Evolutionary conservation across 2,113 vertebrate species (phyloP), one percentile per base, ranked within the genome.

Genomic region (Nycticorax nycticorax): DNA sequence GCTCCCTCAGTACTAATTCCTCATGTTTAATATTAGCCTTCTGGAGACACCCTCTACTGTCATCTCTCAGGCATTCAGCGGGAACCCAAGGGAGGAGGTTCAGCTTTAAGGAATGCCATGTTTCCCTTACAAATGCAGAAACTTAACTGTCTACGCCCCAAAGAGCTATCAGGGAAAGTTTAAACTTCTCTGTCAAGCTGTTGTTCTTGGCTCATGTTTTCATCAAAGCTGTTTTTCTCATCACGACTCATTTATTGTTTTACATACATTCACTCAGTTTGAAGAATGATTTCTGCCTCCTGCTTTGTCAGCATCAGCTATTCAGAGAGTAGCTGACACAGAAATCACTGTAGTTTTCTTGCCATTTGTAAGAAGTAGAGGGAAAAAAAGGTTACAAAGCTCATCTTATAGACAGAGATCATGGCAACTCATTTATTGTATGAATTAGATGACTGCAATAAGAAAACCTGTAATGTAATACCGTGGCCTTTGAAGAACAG

Each of bases 31-130:
- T 75, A 92, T 75, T 48, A 93, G 86, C 80, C 85, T 95, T 66
- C 86, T 89, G 96, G 91, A 95, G 89, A 95, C 96, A 97, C 97
- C 95, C 96, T 93, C 78, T 93, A 21, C 89, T 95, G 88, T 97
- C 96, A 97, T 92, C 94, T 97, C 91, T 95, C 84, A 96, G 95
- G 94, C 95, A 97, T 96, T 88, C 86, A 93, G 95, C 41, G 74
- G 83, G 73, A 95, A 94, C 92, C 86, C 97, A 82, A 92, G 96
- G 96, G 97, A 97, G 95, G 89, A 96, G 86, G 91, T 67, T 95
- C 92, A 95, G 92, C 94, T 95, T 43, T 89, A 85, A 97, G 94
- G 95, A 97, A 97, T 97, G 96, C 80, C 55, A 66, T 82, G 64
- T 93, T 97, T 95, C 83, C 86, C 80, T 95, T 84, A 86, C 94